phyloP scores from a whole-genome alignment of 2,113 vertebrate genomes.

The Telmatochromis brichardi region DNA sequence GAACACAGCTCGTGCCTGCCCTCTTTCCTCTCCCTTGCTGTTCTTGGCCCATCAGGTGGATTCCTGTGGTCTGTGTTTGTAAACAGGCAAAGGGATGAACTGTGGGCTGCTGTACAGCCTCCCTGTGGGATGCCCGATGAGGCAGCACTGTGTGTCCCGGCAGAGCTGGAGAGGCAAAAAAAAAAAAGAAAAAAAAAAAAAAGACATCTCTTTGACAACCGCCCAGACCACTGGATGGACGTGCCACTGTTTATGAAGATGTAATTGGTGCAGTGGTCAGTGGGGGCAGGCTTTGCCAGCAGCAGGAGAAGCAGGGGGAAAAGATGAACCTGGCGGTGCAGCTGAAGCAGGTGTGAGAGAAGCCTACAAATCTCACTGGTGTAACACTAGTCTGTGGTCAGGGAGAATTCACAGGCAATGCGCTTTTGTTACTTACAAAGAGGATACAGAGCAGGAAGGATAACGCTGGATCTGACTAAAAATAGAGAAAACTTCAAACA shows the following conservation, averaged over 20 bases:
- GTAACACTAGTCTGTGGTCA: not conserved
- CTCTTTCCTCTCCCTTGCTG: not conserved
- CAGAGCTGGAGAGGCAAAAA: not conserved
- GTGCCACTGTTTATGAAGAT: conserved; percentile 36
- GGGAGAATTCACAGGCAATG: not conserved
- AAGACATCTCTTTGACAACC: conserved; percentile 5
- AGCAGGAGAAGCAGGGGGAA: not conserved
- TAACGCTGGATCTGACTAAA: not conserved
- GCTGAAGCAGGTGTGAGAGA: conserved; percentile 39
- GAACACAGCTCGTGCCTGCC: not conserved
- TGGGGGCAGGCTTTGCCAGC: not conserved
- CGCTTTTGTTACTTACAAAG: not conserved
- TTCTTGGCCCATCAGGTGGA: conserved; percentile 41
- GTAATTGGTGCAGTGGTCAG: conserved; percentile 31
- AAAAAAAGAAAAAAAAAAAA: not conserved
- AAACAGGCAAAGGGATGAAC: conserved; percentile 36
- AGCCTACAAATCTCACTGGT: conserved; percentile 4
- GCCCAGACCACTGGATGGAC: conserved; percentile 17
- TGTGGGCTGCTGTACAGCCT: not conserved
- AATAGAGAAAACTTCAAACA: not conserved
- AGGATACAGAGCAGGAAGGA: not conserved
- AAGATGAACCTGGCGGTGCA: not conserved
- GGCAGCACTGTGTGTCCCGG: not conserved
- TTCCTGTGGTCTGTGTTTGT: conserved; percentile 59
- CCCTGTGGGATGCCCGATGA: not conserved